Evolutionary conservation across 2,888 invertebrate genomes (phyloP), one percentile per base, ranked within the genome.

Genomic region (Dicyrtoma fusca): DNA sequence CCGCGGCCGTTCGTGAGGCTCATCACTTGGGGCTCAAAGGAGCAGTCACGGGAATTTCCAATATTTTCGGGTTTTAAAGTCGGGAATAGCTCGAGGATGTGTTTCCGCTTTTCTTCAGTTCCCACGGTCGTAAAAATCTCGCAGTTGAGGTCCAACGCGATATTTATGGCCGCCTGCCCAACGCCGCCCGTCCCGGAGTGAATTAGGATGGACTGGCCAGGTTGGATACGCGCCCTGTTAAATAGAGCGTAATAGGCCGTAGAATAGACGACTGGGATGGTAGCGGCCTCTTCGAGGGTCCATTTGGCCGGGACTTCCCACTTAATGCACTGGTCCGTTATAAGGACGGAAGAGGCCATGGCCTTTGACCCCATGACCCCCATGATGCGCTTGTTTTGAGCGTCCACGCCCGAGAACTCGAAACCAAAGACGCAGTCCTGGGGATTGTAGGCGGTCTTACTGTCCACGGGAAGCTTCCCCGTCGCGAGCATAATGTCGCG

Each of bases 401-500:
- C 65, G 44, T 80, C 75, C 44, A 83, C 80, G 5, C 88, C 88
- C 64, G 87, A 82, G 81, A 87, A 88, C 81, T 88, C 88, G 81
- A 88, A 84, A 14, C 88, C 88, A n/a, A n/a, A n/a, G n/a, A n/a
- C n/a, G n/a, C n/a, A n/a, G n/a, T n/a, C n/a, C n/a, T n/a, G n/a
- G n/a, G n/a, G n/a, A n/a, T n/a, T 84, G 13, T 61, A 57, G 21
- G 69, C 23, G 0, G 91, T 91, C 76, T 74, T 44, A 0, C 92
- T 88, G 82, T 97, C 96, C 0, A 89, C 88, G 6, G 92, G 89
- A 6, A 97, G 87, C 81, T 94, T 94, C 1, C 95, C 97, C 0
- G 93, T 93, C 0, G 96, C 94, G 0, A 94, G 86, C 97, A 97
- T 97, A 0, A 97, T 87, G 83, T 97, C 97, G 81, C 94, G 89